Evolutionary conservation across 2,888 invertebrate species (phyloP), one percentile per base, ranked within the genome.

Genomic region (Xestia sexstrigata): DNA sequence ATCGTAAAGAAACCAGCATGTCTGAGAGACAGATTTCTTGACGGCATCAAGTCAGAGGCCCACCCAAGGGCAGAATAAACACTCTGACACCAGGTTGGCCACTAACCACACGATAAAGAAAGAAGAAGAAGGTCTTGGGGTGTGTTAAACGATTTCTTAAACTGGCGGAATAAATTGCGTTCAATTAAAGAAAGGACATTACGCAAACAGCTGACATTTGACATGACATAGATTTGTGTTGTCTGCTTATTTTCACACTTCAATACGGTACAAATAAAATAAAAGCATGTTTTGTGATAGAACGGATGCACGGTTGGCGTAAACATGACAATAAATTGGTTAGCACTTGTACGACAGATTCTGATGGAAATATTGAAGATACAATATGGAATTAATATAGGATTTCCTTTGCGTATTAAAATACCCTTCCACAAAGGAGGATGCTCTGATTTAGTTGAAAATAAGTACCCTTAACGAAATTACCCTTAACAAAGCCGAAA

Each of bases 261-360:
- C 42, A 20, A 47, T 66, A 69, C 35, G 58, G 30, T 69, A 76
- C 52, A 62, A 74, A 72, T 70, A 81, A 65, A 75, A 68, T 63
- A 81, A 63, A 65, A 17, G 15, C 26, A 9, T 60, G 45, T 65
- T 77, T 74, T 73, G 76, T 62, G 30, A 68, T 49, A 39, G 65
- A 63, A 71, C 70, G 76, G 74, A 76, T 71, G 68, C 49, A 70
- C 47, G 49, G 15, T 35, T 69, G 52, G 9, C 67, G 81, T 80
- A 73, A 83, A 87, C 82, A 82, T 42, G 73, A 52, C 80, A 72
- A 82, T 88, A 79, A 83, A 87, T 78, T 83, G 35, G 78, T 88
- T 88, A 88, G 75, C 82, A 84, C 78, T 62, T 8, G 74, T 42
- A 77, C 70, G 88, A 78, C 70, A 82, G 52, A 82, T 81, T 87